Evolutionary conservation across 2,888 invertebrate genomes (phyloP).

Genomic region (Apantesis nais): DNA sequence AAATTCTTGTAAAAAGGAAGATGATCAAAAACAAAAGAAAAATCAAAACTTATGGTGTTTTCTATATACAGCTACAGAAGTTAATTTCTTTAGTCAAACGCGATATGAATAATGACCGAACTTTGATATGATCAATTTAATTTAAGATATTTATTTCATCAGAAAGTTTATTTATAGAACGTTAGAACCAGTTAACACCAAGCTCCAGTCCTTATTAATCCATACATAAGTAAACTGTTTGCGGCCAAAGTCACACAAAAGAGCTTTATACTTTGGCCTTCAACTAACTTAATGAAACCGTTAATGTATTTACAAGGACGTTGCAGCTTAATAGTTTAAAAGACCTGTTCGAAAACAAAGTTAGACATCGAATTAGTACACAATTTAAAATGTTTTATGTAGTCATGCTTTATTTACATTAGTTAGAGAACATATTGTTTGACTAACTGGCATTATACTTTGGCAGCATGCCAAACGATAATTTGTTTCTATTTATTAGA

Average conservation of each 20-base stretch:
- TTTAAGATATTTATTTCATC: too few species aligned
- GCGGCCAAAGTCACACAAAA: neutral
- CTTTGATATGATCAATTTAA: too few species aligned
- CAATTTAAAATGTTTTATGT: neutral
- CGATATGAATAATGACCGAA: too few species aligned
- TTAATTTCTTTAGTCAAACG: too few species aligned
- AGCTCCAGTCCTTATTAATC: neutral
- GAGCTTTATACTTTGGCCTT: constrained; percentile 6
- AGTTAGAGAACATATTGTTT: neutral
- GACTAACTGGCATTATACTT: neutral
- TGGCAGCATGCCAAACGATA: neutral
- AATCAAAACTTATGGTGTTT: too few species aligned
- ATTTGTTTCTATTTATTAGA: neutral
- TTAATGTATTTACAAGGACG: constrained; percentile 4
- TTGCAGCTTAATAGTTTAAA: neutral
- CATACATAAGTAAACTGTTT: neutral
- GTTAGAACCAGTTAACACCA: neutral
- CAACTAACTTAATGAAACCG: constrained; percentile 3
- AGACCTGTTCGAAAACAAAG: constrained; percentile 1
- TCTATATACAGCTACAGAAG: too few species aligned
- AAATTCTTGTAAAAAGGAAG: too few species aligned
- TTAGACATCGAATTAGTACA: neutral
- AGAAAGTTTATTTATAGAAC: too few species aligned
- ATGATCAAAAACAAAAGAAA: too few species aligned
- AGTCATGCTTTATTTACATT: neutral